A percentile compares a stretch with the other conserved stretches of the same genome.
These are phyloP conservation scores for Labeo calbasu DNA, from an alignment of 2,797 vertebrate genomes.

Conservation along the genomic window DNA sequence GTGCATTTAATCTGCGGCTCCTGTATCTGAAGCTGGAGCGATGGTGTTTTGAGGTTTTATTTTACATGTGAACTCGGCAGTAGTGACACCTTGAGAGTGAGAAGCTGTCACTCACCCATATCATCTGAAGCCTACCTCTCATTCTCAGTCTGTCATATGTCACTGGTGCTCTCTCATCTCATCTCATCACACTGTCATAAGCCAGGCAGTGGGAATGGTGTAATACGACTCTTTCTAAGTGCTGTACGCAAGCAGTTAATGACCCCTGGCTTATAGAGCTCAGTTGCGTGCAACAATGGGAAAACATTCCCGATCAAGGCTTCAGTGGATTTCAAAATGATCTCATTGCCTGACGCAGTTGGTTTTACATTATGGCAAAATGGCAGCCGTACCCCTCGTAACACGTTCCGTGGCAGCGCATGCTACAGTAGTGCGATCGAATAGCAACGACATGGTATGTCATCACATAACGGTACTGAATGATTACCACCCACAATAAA, in stretches of 20 bases:
- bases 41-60: background rate
- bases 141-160: background rate
- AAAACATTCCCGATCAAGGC: background rate
- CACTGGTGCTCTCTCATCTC: constrained; percentile 7
- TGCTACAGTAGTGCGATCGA: background rate
- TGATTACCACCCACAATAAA: background rate
- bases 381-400: background rate
- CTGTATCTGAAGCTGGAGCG: background rate
- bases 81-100: constrained; percentile 6
- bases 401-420: background rate
- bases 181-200: constrained; percentile 15
- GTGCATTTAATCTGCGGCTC: background rate
- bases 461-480: background rate
- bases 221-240: constrained; percentile 12
- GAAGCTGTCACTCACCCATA: background rate
- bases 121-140: background rate
- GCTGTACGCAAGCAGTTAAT: constrained; percentile 3
- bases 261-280: constrained; percentile 10
- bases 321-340: background rate
- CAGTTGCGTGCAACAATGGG: background rate
- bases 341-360: background rate
- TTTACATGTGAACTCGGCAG: constrained; percentile 3
- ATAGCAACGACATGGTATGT: background rate
- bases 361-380: background rate
- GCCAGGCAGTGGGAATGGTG: background rate